Percentiles rank a stretch among this genome's conserved stretches.
Conservation (phyloP, 1,140 invertebrate genomes). For the Drosophila orena region DNA sequence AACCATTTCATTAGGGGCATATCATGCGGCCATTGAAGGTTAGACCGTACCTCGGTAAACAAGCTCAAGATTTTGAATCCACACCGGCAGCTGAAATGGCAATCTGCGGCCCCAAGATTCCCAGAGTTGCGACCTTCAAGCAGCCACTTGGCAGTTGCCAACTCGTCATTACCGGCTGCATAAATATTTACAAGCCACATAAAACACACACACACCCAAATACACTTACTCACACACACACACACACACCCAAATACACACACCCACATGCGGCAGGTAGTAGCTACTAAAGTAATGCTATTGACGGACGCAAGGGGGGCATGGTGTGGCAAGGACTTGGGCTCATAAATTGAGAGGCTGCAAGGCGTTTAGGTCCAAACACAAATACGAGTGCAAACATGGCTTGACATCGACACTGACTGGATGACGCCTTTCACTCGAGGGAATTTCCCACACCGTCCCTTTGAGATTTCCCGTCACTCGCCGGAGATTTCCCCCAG, state of each 20-base stretch:
- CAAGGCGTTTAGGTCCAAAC: constrained; percentile 51
- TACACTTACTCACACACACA: constrained; percentile 10
- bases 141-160: constrained; percentile 62
- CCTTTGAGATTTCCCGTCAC: constrained; percentile 51
- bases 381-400: constrained; percentile 46
- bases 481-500: constrained; percentile 3
- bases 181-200: constrained; percentile 79
- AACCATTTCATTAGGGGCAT: constrained; percentile 51
- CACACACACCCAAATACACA: background rate
- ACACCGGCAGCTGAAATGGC: constrained; percentile 44
- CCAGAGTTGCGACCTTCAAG: constrained; percentile 45
- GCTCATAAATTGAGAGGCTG: constrained; percentile 60
- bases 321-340: constrained; percentile 30
- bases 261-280: constrained; percentile 4
- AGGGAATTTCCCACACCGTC: background rate
- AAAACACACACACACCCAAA: constrained; percentile 27
- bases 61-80: constrained; percentile 45
- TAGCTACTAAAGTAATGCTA: background rate
- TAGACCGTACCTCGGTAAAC: constrained; percentile 39
- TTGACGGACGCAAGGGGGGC: background rate
- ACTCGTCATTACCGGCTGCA: constrained; percentile 72
- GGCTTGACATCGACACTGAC: constrained; percentile 45
- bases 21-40: constrained; percentile 42
- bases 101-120: constrained; percentile 34
- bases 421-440: constrained; percentile 14